These are phyloP conservation scores for Ctenomys sociabilis DNA, from an alignment of 2,113 vertebrate species.

Conservation along the genomic window DNA sequence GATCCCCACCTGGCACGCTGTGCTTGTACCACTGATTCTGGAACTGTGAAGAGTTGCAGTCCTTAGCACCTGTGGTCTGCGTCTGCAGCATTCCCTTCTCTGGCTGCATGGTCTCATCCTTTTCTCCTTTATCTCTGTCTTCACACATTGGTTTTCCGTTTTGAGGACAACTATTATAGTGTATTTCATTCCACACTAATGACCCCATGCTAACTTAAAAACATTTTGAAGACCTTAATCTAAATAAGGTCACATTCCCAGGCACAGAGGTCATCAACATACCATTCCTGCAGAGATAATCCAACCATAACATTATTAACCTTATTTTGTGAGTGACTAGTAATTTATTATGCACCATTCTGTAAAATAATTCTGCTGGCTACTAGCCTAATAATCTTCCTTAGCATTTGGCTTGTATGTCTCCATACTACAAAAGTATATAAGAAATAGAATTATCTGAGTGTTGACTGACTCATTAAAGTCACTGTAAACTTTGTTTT, in stretches of 20 bases:
- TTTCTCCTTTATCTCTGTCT: background rate
- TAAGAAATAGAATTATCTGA: background rate
- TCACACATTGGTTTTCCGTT: background rate
- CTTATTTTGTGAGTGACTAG: background rate
- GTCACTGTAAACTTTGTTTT: background rate
- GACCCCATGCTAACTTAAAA: background rate
- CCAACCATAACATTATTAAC: background rate
- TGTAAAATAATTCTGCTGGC: background rate
- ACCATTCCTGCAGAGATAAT: background rate
- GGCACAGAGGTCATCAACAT: background rate
- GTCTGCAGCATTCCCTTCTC: fast-evolving
- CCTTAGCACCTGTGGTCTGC: background rate
- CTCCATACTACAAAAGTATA: background rate
- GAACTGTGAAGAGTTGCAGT: background rate
- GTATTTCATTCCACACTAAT: background rate
- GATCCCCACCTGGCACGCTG: background rate
- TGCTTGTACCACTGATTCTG: background rate
- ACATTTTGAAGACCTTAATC: background rate
- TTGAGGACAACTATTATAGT: background rate
- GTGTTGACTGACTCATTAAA: background rate
- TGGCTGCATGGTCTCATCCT: background rate
- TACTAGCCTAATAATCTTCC: background rate
- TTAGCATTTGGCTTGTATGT: background rate
- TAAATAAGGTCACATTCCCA: background rate
- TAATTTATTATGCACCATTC: background rate